A percentile compares a stretch with the other conserved stretches of the same genome.
phyloP scores from a whole-genome alignment of 2,888 invertebrate genomes.

The Latheticus oryzae region DNA sequence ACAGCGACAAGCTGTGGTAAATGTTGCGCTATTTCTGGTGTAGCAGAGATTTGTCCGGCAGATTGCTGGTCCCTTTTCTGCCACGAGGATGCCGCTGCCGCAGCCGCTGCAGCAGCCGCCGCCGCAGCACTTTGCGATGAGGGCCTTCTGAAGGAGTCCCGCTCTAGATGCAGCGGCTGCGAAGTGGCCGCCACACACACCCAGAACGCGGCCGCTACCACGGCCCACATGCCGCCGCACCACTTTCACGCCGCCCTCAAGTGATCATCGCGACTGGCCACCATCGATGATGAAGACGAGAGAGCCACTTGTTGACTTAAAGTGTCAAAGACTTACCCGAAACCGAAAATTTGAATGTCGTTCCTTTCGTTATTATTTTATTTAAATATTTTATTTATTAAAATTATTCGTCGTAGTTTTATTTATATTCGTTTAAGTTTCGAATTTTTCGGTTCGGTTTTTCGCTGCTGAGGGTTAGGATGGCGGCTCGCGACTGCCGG shows the following conservation, averaged over 20 bases:
- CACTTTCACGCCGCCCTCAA: conserved; percentile 58
- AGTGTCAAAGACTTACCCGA: conserved; percentile 28
- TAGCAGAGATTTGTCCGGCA: conserved; percentile 37
- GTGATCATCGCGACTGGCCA: conserved; percentile 61
- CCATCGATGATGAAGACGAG: conserved; percentile 52
- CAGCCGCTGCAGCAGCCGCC: conserved; percentile 25
- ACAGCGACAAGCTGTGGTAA: conserved; percentile 62
- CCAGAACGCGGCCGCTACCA: conserved; percentile 62
- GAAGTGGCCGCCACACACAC: conserved; percentile 65
- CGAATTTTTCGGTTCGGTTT: too few relatives aligned
- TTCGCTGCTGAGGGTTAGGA: conserved; percentile 52
- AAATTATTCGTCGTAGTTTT: too few relatives aligned
- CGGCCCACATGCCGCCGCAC: conserved; percentile 63
- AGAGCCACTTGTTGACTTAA: conserved; percentile 58
- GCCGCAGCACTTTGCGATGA: conserved; percentile 43
- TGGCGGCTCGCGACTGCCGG: conserved; percentile 67
- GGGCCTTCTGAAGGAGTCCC: conserved; percentile 60
- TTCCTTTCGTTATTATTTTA: too few relatives aligned
- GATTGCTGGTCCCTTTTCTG: conserved; percentile 58
- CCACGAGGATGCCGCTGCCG: conserved; percentile 45
- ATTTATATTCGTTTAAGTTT: too few relatives aligned
- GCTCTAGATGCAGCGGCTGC: conserved; percentile 62
- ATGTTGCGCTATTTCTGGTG: conserved; percentile 63
- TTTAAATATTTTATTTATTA: too few relatives aligned
- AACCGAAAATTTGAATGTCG: conserved; percentile 34